Evolutionary conservation across 2,888 invertebrate genomes (phyloP), one percentile per base, ranked within the genome.

Genomic region (Cinara cedri): DNA sequence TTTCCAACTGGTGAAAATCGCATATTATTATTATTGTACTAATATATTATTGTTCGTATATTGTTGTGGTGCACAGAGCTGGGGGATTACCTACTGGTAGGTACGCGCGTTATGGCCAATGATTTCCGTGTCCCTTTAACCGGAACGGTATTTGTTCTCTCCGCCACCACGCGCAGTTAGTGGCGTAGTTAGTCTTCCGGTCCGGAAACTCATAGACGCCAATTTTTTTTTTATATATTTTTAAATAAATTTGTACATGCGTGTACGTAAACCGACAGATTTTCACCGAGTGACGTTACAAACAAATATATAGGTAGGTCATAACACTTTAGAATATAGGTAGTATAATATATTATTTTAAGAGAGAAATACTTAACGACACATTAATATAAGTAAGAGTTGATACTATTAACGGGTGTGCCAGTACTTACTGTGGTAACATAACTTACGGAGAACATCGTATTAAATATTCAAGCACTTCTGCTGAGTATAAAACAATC

Each of bases 81-180:
- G 26, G 78, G 76, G 68, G 55, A 78, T 60, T 51, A 65, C 21
- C 34, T 34, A 34, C n/a, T n/a, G n/a, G n/a, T n/a, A n/a, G n/a
- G n/a, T 34, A 34, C 34, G 34, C 34, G 51, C 70, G 78, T 78
- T 78, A 78, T 78, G 78, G 68, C 57, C 60, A 70, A 78, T 60
- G 78, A 70, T 78, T 78, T 51, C 34, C 34, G 78, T 70, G 78
- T 68, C 70, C 62, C 68, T 78, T 78, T 60, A 70, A 78, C 78
- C 78, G 78, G 78, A 78, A 78, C 78, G 70, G 68, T 78, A 78
- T 78, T 78, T 78, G 78, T 78, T 78, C 76, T 66, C 44, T 76
- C 26, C 66, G 49, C 13, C 11, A 16, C n/a, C 34, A 54, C 49
- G 34, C 21, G 57, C 49, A 55, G n/a, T 57, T 21, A 60, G 49